phyloP scores from a whole-genome alignment of 2,113 vertebrate species.

The Ploceus nigricollis region DNA sequence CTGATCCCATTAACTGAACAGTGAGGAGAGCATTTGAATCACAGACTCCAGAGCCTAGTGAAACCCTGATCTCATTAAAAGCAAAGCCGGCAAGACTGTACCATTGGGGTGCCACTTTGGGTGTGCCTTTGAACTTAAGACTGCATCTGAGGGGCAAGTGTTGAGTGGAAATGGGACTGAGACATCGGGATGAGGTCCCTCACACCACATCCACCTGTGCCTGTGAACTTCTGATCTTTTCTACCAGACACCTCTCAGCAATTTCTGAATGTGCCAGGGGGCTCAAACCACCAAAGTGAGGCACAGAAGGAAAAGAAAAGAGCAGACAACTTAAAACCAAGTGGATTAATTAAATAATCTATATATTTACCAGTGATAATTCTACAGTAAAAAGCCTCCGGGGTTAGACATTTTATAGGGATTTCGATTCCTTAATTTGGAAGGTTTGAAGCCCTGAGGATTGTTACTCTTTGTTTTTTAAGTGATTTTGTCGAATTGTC shows the following conservation, averaged over 20 bases:
- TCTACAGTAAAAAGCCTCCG: neutral
- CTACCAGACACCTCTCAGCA: slow-evolving; percentile 13
- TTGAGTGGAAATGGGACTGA: slow-evolving; percentile 11
- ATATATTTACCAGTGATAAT: slow-evolving; percentile 57
- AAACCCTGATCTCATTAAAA: slow-evolving; percentile 70
- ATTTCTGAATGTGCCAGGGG: neutral
- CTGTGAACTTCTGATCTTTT: slow-evolving; percentile 31
- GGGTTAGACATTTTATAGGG: slow-evolving; percentile 33
- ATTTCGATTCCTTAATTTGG: slow-evolving; percentile 56
- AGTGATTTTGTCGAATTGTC: slow-evolving; percentile 42
- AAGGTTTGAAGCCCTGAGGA: slow-evolving; percentile 32
- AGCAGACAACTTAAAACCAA: slow-evolving; percentile 34
- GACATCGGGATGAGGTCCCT: neutral
- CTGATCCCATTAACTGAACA: slow-evolving; percentile 70
- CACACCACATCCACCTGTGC: neutral
- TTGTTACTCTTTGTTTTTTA: neutral
- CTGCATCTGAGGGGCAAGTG: neutral
- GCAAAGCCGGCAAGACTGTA: slow-evolving; percentile 22
- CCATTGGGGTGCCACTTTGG: slow-evolving; percentile 43
- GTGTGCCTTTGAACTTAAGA: slow-evolving; percentile 30
- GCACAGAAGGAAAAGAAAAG: slow-evolving; percentile 49
- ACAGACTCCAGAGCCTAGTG: slow-evolving; percentile 55
- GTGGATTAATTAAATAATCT: slow-evolving; percentile 65
- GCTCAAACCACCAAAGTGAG: slow-evolving; percentile 29
- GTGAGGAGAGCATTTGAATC: slow-evolving; percentile 53